These are phyloP conservation scores for Silurus lanzhouensis DNA, from an alignment of 2,797 vertebrate genomes.

Conservation along the genomic window DNA sequence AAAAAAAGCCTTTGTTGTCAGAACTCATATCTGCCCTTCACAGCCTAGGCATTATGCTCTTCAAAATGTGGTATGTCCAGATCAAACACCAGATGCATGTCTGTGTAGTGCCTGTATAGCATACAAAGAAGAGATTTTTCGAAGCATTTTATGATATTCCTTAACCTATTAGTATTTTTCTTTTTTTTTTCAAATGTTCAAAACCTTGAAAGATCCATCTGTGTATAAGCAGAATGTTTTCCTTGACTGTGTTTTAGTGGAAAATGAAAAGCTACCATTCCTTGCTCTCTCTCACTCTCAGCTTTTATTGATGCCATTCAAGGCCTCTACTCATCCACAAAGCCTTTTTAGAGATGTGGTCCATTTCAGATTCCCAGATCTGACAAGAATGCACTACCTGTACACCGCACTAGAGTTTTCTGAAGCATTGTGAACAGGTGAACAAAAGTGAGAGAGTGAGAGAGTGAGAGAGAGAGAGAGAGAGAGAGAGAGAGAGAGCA, in stretches of 20 bases:
- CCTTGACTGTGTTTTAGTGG: background rate
- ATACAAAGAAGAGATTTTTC: background rate
- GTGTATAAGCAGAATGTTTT: slow-evolving; percentile 20
- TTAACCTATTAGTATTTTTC: background rate
- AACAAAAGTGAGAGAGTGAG: background rate
- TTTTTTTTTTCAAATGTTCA: background rate
- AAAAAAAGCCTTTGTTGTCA: background rate
- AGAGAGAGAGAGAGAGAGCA: slow-evolving; percentile 12
- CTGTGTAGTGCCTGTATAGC: background rate
- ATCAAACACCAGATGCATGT: background rate
- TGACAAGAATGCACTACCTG: background rate
- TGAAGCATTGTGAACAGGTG: background rate
- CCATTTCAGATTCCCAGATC: background rate
- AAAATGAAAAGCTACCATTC: slow-evolving; percentile 5
- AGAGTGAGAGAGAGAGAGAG: too few relatives aligned
- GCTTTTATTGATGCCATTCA: slow-evolving; percentile 4
- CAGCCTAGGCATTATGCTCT: background rate
- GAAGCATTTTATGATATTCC: background rate
- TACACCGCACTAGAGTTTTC: background rate
- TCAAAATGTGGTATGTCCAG: background rate
- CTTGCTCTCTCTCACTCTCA: background rate
- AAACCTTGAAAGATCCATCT: slow-evolving; percentile 17
- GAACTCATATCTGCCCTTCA: background rate
- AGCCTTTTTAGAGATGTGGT: background rate
- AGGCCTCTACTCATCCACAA: background rate